Base-by-base conservation (phyloP, 2,113 vertebrate genomes). In the Takifugu flavidus region DNA sequence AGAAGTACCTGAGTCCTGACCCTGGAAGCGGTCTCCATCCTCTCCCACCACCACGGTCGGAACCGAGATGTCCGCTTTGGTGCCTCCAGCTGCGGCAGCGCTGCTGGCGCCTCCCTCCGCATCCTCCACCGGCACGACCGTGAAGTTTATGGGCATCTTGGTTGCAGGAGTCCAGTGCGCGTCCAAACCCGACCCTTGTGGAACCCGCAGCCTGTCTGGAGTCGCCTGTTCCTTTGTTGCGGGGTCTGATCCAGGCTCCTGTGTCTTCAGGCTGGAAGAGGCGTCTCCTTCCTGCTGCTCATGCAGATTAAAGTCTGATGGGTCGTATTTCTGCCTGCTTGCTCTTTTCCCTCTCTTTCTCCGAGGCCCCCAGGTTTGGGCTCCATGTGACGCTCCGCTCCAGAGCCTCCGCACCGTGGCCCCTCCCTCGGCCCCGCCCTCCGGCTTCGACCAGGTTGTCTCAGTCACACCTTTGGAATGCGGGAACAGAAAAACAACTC, bases 121-220 rank as follows among this genome's bases (percentile, higher is more conserved):
- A 61, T 89, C 87, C 14, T 84, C 81, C 60, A 89, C 87, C 1
- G 84, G 86, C 39, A 89, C 87, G 12, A 89, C 86, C 1, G 87
- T 89, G 76, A 89, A 89, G 76, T 79, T 88, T 25, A 57, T 89
- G 56, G 87, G 87, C 87, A 89, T 89, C 50, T 77, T 77, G 67
- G n/a, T 13, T 47, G 53, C 13, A 29, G 4, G n/a, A 42, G 43
- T 59, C 13, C 25, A 65, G 15, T 14, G 11, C 2, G n/a, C 8
- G 11, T 14, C 67, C 67, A 49, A 68, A 50, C 25, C 56, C 49
- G 13, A 67, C 58, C 64, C 64, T 57, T 68, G 59, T 75, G 79
- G 57, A 49, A 46, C 50, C 46, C 45, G 59, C 47, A 59, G 44
- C 20, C 20, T 20, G 20, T 20, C 20, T 20, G 4, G n/a, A 42